A percentile compares a stretch with the other conserved stretches of the same genome.
Conservation (phyloP, 1,140 invertebrate species). For the Palaemon carinicauda region DNA sequence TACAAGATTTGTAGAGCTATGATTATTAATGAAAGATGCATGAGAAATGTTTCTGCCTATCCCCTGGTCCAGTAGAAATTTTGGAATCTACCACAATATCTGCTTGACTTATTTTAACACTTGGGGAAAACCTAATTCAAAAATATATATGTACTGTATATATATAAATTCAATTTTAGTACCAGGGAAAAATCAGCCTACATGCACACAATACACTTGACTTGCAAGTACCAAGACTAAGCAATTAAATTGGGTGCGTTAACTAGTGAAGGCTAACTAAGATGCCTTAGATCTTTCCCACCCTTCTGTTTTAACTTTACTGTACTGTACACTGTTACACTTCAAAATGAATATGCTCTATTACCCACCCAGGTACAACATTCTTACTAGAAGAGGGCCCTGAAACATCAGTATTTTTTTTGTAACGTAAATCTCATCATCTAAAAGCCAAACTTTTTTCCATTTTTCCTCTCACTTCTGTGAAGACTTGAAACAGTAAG, state of each 20-base stretch:
- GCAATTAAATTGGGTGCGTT: conserved; percentile 26
- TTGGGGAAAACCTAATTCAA: conserved; percentile 22
- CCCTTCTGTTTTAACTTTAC: background rate
- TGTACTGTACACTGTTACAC: background rate
- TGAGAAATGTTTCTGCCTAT: conserved; percentile 52
- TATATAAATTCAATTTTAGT: conserved; percentile 11
- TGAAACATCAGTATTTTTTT: conserved; percentile 23
- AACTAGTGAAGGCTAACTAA: conserved; percentile 12
- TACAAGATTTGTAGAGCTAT: conserved; percentile 53
- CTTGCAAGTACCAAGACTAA: conserved; percentile 33
- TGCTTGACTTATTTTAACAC: conserved; percentile 18
- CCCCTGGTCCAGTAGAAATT: conserved; percentile 49
- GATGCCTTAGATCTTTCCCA: background rate
- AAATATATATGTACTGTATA: background rate
- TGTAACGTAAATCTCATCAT: background rate
- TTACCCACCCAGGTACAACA: conserved; percentile 38
- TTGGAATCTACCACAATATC: background rate
- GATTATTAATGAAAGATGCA: conserved; percentile 56
- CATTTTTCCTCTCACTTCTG: background rate
- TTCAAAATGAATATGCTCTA: background rate
- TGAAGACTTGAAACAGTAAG: background rate
- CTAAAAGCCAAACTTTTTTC: no score
- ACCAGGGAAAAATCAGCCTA: conserved; percentile 40
- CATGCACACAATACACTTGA: conserved; percentile 40
- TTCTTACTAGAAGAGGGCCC: conserved; percentile 37